Percentiles rank a stretch among this genome's conserved stretches.
phyloP scores from a whole-genome alignment of 1,140 invertebrate genomes.

The Cydia fagiglandana region DNA sequence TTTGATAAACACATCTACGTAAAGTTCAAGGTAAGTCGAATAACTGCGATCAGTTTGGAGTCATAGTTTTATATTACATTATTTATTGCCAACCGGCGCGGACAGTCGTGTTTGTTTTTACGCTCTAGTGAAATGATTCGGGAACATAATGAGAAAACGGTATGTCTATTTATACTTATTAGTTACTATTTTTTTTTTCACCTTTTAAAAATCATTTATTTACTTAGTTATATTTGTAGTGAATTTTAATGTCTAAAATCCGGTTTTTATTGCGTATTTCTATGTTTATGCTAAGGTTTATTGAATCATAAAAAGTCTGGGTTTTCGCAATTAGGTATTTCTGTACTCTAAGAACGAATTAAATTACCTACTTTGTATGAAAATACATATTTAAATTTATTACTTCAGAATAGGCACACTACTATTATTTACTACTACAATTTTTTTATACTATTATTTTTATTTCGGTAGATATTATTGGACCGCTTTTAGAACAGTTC shows the following conservation, averaged over 20 bases:
- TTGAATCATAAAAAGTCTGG: neutral
- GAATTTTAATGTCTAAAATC: neutral
- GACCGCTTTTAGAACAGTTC: conserved; percentile 24
- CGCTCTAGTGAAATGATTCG: conserved; percentile 35
- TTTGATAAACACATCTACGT: neutral
- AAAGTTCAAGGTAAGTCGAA: conserved; percentile 21
- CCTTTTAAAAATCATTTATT: too few species aligned
- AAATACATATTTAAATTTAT: too few species aligned
- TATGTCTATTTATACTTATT: conserved; percentile 20
- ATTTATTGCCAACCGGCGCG: conserved; percentile 14
- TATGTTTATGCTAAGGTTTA: neutral
- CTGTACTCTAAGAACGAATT: too few species aligned
- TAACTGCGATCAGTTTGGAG: neutral
- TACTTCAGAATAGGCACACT: too few species aligned
- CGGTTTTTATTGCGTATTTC: neutral
- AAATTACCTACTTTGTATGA: too few species aligned
- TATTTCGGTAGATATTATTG: neutral
- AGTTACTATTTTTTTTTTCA: too few species aligned
- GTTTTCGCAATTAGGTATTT: neutral
- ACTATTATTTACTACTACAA: too few species aligned
- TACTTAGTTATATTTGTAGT: neutral
- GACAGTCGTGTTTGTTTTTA: conserved; percentile 33
- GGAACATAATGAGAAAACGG: conserved; percentile 41
- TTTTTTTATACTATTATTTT: too few species aligned
- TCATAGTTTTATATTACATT: conserved; percentile 23